Evolutionary conservation across 1,140 invertebrate genomes (phyloP).

Genomic region (Nasonia longicornis): DNA sequence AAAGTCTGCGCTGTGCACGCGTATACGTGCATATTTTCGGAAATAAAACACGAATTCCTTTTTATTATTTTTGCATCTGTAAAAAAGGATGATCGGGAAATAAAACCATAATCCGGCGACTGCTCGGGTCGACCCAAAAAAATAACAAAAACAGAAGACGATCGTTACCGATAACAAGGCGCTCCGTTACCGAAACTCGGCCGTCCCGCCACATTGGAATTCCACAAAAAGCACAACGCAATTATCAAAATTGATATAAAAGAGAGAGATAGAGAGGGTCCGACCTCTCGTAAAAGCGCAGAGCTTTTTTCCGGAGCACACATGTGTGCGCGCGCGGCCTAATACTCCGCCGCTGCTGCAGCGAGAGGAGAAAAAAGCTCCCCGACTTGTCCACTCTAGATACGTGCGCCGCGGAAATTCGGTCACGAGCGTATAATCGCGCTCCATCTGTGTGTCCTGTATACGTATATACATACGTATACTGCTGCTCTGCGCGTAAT

Average conservation of each 20-base stretch:
- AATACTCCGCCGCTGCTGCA: neutral
- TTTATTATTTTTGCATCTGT: neutral
- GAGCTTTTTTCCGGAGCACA: neutral
- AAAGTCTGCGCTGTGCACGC: neutral
- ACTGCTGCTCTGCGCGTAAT: neutral
- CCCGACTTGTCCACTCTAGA: neutral
- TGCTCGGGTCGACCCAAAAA: neutral
- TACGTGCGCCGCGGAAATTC: conserved; percentile 9
- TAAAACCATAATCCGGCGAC: neutral
- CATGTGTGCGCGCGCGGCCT: neutral
- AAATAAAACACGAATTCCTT: neutral
- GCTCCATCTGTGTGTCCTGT: neutral
- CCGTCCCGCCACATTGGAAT: neutral
- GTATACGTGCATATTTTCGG: neutral
- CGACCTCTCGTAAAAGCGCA: neutral
- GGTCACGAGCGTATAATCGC: conserved; percentile 32
- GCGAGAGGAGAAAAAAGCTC: neutral
- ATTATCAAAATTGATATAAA: conserved; percentile 31
- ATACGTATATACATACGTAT: neutral
- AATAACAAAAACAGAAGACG: neutral
- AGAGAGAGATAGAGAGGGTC: neutral
- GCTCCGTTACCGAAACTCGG: too few relatives aligned
- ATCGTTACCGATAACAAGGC: neutral
- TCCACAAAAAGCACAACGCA: neutral
- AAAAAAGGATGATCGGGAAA: neutral